These are phyloP conservation scores for Trachelus iudaicus DNA, from an alignment of 2,888 invertebrate species.

Conservation along the genomic window DNA sequence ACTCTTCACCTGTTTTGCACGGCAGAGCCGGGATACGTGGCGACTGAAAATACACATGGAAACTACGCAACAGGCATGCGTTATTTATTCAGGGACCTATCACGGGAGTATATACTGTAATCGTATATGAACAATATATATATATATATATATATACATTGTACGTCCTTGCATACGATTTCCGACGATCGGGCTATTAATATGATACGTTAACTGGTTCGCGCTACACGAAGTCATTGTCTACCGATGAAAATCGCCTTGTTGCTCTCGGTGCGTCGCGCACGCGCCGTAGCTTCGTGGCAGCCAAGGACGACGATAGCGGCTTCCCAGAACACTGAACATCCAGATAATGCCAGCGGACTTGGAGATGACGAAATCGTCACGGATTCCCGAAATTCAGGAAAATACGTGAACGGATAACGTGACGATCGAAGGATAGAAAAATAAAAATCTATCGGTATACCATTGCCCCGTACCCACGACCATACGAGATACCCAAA, in stretches of 20 bases:
- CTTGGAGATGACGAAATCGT: background rate
- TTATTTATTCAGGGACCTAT: background rate
- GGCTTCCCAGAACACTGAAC: slow-evolving; percentile 46
- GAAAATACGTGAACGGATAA: background rate
- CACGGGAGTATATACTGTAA: background rate
- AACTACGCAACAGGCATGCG: background rate
- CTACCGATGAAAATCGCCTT: background rate
- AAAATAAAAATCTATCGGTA: background rate
- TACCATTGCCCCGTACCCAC: background rate
- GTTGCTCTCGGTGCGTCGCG: slow-evolving; percentile 4
- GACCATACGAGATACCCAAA: background rate
- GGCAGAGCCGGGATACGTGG: background rate
- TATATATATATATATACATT: background rate
- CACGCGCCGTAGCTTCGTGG: slow-evolving; percentile 26
- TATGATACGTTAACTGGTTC: slow-evolving; percentile 16
- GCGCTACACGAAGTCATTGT: slow-evolving; percentile 16
- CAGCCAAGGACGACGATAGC: slow-evolving; percentile 49
- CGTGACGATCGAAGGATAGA: background rate
- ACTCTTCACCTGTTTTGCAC: background rate
- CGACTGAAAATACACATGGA: background rate
- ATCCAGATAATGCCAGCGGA: slow-evolving; percentile 37
- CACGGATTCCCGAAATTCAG: background rate
- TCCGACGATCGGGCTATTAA: slow-evolving; percentile 32
- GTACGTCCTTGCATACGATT: background rate
- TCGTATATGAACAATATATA: background rate